A percentile compares a stretch with the other conserved stretches of the same genome.
Evolutionary conservation across 2,113 vertebrate species (phyloP).

Genomic region (Ornithorhynchus anatinus): DNA sequence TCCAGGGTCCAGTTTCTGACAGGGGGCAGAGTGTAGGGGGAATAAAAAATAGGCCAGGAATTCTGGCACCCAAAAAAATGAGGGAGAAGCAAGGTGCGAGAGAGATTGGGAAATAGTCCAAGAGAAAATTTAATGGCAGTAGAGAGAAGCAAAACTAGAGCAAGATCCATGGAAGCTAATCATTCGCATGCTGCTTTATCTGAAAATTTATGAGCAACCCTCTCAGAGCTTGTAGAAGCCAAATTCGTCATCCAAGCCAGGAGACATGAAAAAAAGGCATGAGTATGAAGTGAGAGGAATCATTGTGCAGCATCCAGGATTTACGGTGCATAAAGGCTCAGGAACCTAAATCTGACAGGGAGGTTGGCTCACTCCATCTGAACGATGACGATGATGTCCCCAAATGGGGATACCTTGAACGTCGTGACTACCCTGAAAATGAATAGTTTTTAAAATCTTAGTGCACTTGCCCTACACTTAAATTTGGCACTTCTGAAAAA

Average conservation of each 20-base stretch:
- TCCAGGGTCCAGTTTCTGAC: too few species aligned
- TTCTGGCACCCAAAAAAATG: constrained; percentile 26
- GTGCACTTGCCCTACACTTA: too few species aligned
- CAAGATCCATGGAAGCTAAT: constrained; percentile 36
- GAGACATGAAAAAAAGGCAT: constrained; percentile 13
- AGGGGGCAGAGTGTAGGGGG: too few species aligned
- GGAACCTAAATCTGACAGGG: neutral
- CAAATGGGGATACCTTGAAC: neutral
- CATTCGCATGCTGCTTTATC: constrained; percentile 35
- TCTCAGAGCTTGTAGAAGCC: constrained; percentile 7
- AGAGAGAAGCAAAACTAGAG: constrained; percentile 49
- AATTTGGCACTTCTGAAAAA: too few species aligned
- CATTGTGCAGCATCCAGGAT: neutral
- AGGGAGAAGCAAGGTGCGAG: constrained; percentile 48
- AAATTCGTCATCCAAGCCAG: constrained; percentile 8
- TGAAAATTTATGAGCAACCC: neutral
- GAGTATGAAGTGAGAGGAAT: constrained; percentile 4
- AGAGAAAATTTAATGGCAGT: constrained; percentile 48
- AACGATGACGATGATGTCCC: constrained; percentile 11
- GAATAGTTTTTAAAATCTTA: too few species aligned
- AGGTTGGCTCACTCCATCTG: too few species aligned
- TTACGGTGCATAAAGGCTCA: constrained; percentile 8
- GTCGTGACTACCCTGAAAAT: constrained; percentile 16
- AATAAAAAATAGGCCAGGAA: constrained; percentile 39
- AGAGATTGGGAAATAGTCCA: constrained; percentile 50